Base-by-base conservation (phyloP, 2,113 vertebrate genomes). In the Rhea americana region DNA sequence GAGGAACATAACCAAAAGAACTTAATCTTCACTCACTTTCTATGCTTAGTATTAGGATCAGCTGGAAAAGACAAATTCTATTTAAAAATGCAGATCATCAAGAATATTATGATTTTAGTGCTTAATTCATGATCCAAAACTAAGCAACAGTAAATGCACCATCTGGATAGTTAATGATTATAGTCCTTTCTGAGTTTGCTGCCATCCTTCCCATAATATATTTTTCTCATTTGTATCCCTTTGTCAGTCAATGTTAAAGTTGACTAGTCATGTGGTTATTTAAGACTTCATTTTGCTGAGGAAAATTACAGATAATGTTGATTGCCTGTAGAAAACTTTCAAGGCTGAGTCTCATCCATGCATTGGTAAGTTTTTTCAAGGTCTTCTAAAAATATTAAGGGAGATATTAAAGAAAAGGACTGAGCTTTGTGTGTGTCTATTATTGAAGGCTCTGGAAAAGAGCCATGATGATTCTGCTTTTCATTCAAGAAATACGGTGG, bases 111-210 rank as follows among this genome's bases (percentile, higher is more conserved):
- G 3, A 61, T 62, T 85, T 79, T 75, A 51, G 66, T 59, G 47
- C 48, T 81, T 82, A 78, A 84, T 79, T 88, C 39, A 12, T 73
- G 47, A 89, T 79, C 65, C 30, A 82, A 30, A 93, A 30, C 70
- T 79, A 48, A 48, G 51, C 18, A 78, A 56, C 56, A 43, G n/a
- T 55, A 81, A 92, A 65, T 58, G 87, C 58, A 82, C 83, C 93
- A 92, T 93, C 87, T 89, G 89, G 84, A 62, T 41, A 79, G 35
- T 73, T 89, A 90, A 89, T 63, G 59, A n/a, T 73, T 89, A 59
- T 56, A 50, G 41, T 68, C 9, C 74, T 74, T 83, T 81, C 58
- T 61, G 47, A 63, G 24, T 56, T 43, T 47, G 26, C 58, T 77
- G 28, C 61, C 7, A 41, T 21, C 21, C 22, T 89, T 93, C 21